phyloP scores from a whole-genome alignment of 2,888 invertebrate genomes.

The Endotricha flammealis region DNA sequence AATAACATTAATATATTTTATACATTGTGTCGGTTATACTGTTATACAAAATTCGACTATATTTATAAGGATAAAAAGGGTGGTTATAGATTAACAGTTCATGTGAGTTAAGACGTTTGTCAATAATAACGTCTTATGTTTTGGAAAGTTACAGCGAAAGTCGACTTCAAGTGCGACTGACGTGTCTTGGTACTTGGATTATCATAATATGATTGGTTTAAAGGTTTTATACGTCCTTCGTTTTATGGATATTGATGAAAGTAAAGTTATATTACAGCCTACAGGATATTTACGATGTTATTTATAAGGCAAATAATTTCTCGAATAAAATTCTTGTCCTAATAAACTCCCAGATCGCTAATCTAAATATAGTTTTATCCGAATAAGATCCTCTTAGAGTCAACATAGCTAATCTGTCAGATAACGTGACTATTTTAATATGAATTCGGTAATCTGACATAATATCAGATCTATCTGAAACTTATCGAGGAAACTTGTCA shows the following conservation, averaged over 20 bases:
- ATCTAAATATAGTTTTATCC: no score
- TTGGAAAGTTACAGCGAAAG: constrained; percentile 75
- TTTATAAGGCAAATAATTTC: constrained; percentile 1
- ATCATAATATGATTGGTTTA: constrained; percentile 21
- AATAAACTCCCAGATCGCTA: no score
- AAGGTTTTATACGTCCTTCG: constrained; percentile 9
- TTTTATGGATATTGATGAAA: constrained; percentile 2
- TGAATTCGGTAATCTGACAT: no score
- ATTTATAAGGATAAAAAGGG: constrained; percentile 32
- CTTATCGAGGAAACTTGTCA: no score
- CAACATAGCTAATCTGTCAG: no score
- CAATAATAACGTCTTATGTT: constrained; percentile 33
- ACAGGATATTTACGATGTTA: no score
- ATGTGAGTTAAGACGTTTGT: constrained; percentile 14
- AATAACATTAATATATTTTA: neutral
- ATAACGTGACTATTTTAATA: no score
- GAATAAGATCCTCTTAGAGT: no score
- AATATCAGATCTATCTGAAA: no score
- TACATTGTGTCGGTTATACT: neutral
- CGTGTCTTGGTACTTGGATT: constrained; percentile 53
- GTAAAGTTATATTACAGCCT: no score
- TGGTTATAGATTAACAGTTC: constrained; percentile 28
- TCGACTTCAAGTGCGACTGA: constrained; percentile 49
- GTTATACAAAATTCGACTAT: constrained; percentile 2
- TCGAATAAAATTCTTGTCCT: no score